Percentiles rank a stretch among this genome's conserved stretches.
These are phyloP conservation scores for Halichondria panicea DNA, from an alignment of 37 sponge, comb jelly and placozoan genomes.

Conservation along the genomic window DNA sequence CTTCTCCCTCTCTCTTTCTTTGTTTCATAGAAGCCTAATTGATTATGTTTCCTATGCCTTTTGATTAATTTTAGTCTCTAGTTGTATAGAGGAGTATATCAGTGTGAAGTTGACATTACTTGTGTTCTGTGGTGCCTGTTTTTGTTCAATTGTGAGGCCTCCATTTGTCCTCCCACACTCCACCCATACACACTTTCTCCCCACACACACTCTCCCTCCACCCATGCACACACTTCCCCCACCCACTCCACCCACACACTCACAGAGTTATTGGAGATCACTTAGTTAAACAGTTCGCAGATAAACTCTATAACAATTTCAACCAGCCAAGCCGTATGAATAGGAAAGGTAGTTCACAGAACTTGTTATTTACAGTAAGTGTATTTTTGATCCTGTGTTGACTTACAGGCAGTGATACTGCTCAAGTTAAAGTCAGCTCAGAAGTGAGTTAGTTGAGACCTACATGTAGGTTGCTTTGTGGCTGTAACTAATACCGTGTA, in stretches of 20 bases:
- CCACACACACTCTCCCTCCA: background rate
- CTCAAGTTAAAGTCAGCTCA: too few species aligned
- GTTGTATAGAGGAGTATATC: background rate
- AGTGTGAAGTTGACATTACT: background rate
- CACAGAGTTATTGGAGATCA: conserved; percentile 21
- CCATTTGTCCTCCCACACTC: background rate
- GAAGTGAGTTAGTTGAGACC: too few species aligned
- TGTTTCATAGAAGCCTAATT: too few species aligned
- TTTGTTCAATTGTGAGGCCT: background rate
- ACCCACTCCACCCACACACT: background rate
- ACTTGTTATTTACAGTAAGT: conserved; percentile 2
- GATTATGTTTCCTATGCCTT: too few species aligned
- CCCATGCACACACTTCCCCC: background rate
- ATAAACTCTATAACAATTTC: conserved; percentile 10
- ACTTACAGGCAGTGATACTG: too few species aligned
- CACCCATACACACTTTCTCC: background rate
- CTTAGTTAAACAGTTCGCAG: conserved; percentile 14
- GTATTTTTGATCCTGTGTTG: conserved; percentile 2
- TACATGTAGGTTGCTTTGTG: background rate
- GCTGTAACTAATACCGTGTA: background rate
- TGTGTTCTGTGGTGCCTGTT: background rate
- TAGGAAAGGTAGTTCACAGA: conserved; percentile 1
- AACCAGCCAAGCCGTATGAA: conserved; percentile 8
- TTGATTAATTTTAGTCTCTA: too few species aligned
- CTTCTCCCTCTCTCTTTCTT: background rate